phyloP scores from a whole-genome alignment of 2,888 invertebrate genomes.

The Rhogogaster chlorosoma region DNA sequence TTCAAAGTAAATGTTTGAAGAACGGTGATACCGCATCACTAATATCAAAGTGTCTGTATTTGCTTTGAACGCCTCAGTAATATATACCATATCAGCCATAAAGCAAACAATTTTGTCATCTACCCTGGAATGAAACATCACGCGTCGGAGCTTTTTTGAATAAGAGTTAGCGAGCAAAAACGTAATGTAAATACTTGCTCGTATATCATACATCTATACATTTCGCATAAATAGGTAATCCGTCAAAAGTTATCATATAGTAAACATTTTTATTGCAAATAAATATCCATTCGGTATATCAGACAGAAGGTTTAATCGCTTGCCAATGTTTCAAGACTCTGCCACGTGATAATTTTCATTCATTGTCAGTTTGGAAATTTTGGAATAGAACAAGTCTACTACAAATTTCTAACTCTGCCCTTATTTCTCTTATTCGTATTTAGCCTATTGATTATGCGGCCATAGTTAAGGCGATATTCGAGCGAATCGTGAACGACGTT shows the following conservation, averaged over 20 bases:
- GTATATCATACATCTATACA: background rate
- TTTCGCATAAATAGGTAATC: background rate
- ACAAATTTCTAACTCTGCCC: background rate
- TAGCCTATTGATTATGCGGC: background rate
- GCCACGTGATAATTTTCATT: background rate
- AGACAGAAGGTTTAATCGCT: too few species aligned
- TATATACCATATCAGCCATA: background rate
- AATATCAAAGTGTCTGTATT: background rate
- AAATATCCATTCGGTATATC: background rate
- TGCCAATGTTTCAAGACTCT: background rate
- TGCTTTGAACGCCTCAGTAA: background rate
- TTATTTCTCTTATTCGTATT: background rate
- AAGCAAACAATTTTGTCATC: background rate
- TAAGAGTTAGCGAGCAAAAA: background rate
- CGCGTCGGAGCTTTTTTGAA: background rate
- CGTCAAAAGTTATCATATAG: background rate
- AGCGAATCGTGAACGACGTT: constrained; percentile 3
- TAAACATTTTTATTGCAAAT: background rate
- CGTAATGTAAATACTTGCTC: background rate
- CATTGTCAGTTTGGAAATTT: background rate
- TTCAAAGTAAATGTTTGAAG: background rate
- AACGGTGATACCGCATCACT: background rate
- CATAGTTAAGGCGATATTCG: background rate
- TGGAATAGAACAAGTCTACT: background rate
- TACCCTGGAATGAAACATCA: background rate